phyloP scores from a whole-genome alignment of 1,140 invertebrate genomes.

The Neuroterus valhalla region DNA sequence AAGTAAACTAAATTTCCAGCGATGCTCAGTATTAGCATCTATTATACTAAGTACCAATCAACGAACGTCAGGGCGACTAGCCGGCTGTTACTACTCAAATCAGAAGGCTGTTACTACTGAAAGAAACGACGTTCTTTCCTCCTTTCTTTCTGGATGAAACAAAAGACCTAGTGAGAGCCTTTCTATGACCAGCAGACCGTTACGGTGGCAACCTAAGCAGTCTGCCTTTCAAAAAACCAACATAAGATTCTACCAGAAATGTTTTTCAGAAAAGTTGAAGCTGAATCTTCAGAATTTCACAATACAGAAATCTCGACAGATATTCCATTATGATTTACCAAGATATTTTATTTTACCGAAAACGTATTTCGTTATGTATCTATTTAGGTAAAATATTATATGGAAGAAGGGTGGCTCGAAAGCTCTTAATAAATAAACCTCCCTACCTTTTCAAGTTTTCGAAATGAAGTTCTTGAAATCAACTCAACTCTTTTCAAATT shows the following conservation, averaged over 20 bases:
- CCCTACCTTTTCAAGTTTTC: no score
- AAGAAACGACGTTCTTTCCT: conserved; percentile 1
- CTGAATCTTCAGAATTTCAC: neutral
- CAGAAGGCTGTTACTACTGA: neutral
- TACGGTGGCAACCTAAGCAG: neutral
- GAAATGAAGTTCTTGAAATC: no score
- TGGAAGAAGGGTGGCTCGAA: no score
- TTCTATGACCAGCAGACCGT: conserved; percentile 5
- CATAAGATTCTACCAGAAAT: neutral
- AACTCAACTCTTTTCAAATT: no score
- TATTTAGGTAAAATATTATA: no score
- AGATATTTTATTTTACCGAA: no score
- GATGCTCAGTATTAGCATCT: neutral
- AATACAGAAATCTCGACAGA: no score
- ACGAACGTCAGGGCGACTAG: neutral
- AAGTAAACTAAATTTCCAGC: neutral
- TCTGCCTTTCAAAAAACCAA: neutral
- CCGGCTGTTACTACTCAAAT: neutral
- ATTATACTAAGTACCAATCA: neutral
- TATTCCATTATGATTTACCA: no score
- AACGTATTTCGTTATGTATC: no score
- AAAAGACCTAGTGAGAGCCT: conserved; percentile 7
- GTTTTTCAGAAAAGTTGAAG: neutral
- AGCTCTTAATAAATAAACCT: no score
- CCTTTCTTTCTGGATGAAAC: neutral